Conservation (phyloP, 2,888 invertebrate species). For the Drosophila parthenogenetica region DNA sequence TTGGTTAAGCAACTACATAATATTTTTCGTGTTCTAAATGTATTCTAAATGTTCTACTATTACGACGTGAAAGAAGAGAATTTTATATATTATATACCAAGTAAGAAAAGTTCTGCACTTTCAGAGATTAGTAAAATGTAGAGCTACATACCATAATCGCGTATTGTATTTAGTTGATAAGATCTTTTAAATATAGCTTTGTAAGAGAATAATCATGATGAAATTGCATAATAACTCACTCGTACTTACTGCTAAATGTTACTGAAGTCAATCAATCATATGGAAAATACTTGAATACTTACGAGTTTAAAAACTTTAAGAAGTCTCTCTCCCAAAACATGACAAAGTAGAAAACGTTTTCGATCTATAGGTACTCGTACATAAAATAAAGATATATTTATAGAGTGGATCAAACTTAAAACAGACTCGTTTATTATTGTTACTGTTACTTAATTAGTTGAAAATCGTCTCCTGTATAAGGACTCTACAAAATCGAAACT, state of each 20-base stretch:
- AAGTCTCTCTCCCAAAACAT: conserved; percentile 56
- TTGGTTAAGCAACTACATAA: conserved; percentile 42
- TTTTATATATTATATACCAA: conserved; percentile 39
- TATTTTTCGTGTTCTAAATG: conserved; percentile 69
- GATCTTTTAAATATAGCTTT: conserved; percentile 30
- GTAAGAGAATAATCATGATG: conserved; percentile 25
- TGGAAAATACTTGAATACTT: conserved; percentile 29
- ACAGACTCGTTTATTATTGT: conserved; percentile 11
- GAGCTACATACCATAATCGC: conserved; percentile 33
- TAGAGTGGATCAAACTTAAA: conserved; percentile 5
- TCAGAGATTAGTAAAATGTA: conserved; percentile 63
- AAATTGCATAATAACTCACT: conserved; percentile 34
- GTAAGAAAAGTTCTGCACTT: conserved; percentile 68
- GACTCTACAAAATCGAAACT: conserved; percentile 51
- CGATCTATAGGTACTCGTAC: conserved; percentile 23
- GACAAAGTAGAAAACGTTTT: conserved; percentile 48
- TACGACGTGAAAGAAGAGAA: conserved; percentile 13
- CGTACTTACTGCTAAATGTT: conserved; percentile 48
- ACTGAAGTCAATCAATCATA: conserved; percentile 58
- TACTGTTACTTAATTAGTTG: conserved; percentile 34
- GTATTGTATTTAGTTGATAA: conserved; percentile 27
- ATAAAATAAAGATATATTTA: conserved; percentile 18
- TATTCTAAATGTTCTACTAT: conserved; percentile 69
- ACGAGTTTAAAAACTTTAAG: conserved; percentile 26
- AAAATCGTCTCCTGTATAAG: conserved; percentile 35